Conservation (phyloP, 53 echinoderm and acorn worm genomes). For the Luidia sarsii region DNA sequence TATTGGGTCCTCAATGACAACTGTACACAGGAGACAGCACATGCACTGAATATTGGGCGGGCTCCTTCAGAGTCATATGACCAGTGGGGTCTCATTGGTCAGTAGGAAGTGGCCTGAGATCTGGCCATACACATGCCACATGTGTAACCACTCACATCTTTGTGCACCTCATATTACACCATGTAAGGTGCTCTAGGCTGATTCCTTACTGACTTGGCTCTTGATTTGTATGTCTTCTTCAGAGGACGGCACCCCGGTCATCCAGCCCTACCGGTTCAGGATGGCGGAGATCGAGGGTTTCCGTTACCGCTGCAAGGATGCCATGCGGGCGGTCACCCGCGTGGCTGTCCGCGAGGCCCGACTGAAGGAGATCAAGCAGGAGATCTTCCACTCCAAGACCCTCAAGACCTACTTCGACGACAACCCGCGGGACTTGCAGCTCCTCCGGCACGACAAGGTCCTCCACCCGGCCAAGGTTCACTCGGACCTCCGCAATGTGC, state of each 20-base stretch:
- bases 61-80: no score
- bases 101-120: no score
- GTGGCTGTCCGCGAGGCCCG: slow-evolving; percentile 92
- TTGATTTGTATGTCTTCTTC: neutral
- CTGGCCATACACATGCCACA: no score
- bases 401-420: slow-evolving; percentile 96
- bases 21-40: no score
- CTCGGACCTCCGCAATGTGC: slow-evolving; percentile 84
- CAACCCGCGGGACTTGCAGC: slow-evolving; percentile 94
- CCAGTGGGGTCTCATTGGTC: no score
- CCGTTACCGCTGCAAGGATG: slow-evolving; percentile 90
- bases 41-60: no score
- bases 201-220: no score
- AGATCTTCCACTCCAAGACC: slow-evolving; percentile 94
- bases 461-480: slow-evolving; percentile 95
- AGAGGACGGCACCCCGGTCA: slow-evolving; percentile 76
- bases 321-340: slow-evolving; percentile 91
- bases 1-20: no score
- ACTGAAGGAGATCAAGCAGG: slow-evolving; percentile 86
- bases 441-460: slow-evolving; percentile 92
- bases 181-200: no score
- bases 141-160: no score
- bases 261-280: slow-evolving; percentile 89
- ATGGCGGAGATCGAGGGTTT: slow-evolving; percentile 98
- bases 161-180: no score